A percentile compares a stretch with the other conserved stretches of the same genome.
Conservation (phyloP, 1,140 invertebrate species). For the Camponotus vicinus region DNA sequence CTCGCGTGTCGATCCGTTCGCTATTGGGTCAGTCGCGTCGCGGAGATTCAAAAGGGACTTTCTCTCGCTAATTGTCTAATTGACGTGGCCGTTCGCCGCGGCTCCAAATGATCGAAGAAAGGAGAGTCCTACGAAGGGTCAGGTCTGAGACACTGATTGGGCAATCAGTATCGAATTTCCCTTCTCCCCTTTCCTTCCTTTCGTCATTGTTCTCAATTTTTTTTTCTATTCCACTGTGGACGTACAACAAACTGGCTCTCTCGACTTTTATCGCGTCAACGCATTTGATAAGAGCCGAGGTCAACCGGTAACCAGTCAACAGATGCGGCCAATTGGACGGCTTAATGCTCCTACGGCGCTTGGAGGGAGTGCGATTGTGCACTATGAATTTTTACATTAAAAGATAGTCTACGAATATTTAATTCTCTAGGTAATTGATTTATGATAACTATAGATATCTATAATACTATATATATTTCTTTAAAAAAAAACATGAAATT, state of each 20-base stretch:
- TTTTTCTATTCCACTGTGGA: constrained; percentile 55
- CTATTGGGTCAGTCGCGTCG: constrained; percentile 48
- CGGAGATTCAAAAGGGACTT: constrained; percentile 60
- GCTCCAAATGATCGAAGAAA: constrained; percentile 41
- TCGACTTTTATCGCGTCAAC: constrained; percentile 78
- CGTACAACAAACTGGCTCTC: constrained; percentile 75
- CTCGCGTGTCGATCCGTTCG: constrained; percentile 30
- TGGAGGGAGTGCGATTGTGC: constrained; percentile 5
- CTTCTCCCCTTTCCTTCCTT: not conserved
- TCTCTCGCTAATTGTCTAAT: constrained; percentile 69
- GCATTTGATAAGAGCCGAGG: constrained; percentile 80
- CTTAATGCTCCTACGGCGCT: constrained; percentile 62
- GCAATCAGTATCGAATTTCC: constrained; percentile 66
- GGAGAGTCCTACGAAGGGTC: constrained; percentile 46
- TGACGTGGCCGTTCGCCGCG: constrained; percentile 20
- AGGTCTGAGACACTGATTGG: constrained; percentile 54
- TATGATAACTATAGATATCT: not conserved
- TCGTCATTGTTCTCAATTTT: not conserved
- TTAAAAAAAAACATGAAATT: not conserved
- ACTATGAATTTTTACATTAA: constrained; percentile 16
- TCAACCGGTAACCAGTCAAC: constrained; percentile 78
- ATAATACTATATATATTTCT: not conserved
- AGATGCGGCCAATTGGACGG: constrained; percentile 76
- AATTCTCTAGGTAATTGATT: not conserved
- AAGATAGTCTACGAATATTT: not conserved